phyloP scores from a whole-genome alignment of 2,888 invertebrate genomes.

The Drosophila colorata region DNA sequence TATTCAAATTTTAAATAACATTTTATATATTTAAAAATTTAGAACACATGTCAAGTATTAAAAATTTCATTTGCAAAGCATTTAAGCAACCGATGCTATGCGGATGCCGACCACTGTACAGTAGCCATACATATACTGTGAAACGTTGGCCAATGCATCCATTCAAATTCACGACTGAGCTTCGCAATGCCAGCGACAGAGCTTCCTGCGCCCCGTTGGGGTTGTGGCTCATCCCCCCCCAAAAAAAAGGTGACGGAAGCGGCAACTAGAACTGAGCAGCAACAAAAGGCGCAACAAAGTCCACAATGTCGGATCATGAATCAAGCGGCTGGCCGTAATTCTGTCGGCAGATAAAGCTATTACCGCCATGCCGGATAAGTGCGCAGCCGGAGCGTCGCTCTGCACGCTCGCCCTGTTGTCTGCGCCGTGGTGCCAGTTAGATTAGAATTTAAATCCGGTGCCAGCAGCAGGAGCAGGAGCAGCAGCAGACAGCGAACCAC shows the following conservation, averaged over 20 bases:
- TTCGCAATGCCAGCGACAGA: conserved; percentile 46
- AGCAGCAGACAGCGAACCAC: conserved; percentile 21
- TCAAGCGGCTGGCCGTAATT: conserved; percentile 83
- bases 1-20: too few species aligned
- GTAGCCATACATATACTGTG: conserved; percentile 4
- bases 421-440: conserved; percentile 61
- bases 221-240: conserved; percentile 25
- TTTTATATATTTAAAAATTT: too few species aligned
- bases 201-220: conserved; percentile 43
- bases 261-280: conserved; percentile 23
- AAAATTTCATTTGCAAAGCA: too few species aligned
- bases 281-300: conserved; percentile 53
- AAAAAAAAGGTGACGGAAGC: conserved; percentile 37
- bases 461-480: conserved; percentile 35
- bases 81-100: neutral
- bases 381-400: conserved; percentile 52
- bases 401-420: conserved; percentile 61
- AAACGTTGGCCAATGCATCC: conserved; percentile 36
- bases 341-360: conserved; percentile 85
- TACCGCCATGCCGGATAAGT: conserved; percentile 79
- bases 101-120: conserved; percentile 18
- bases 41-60: too few species aligned
- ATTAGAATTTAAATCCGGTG: conserved; percentile 77
- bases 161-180: conserved; percentile 56
- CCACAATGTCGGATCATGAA: conserved; percentile 77